Base-by-base conservation (phyloP, 1,140 invertebrate species). In the Oryzaephilus surinamensis region DNA sequence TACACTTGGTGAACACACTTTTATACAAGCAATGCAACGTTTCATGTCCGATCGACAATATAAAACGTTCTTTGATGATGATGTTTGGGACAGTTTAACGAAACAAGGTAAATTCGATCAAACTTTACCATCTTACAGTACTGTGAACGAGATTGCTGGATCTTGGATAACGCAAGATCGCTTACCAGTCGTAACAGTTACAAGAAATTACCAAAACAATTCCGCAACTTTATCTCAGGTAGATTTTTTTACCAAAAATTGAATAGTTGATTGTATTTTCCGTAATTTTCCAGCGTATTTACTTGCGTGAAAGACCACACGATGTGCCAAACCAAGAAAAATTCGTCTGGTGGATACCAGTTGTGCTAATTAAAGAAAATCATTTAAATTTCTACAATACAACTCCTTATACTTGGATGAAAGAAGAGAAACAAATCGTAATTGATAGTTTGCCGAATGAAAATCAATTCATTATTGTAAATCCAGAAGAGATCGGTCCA, bases 151-250 rank as follows among this genome's bases (percentile, higher is more conserved):
- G 35, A 76, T 89, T 19, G 80, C 78, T 3, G 73, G 74, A 6
- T 79, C 83, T 2, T 95, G 90, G 89, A 79, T 85, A 10, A 69
- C 75, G 1, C 80, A 88, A 58, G 80, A 84, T 51, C 64, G 84
- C 26, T 72, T 90, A 32, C 90, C 90, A 1, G 69, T 91, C 2
- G 67, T 94, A 17, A 83, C 70, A 15, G 75, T 87, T 11, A 71
- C 62, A 3, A 73, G 80, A 38, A 67, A 86, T 57, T 84, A 86
- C 57, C 56, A 70, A 5, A 66, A 67, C 28, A 73, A 73, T 37
- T 67, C 71, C 5, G 74, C 77, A n/a, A 64, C 55, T 26, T 51
- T 84, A 16, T 66, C 65, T 15, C 84, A 88, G 68, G 79, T 82
- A 61, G 26, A 32, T 24, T 4, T 20, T 20, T 8, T 20, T 20